These are phyloP conservation scores for Drosophila insularis DNA, from an alignment of 1,140 invertebrate species.

Conservation along the genomic window DNA sequence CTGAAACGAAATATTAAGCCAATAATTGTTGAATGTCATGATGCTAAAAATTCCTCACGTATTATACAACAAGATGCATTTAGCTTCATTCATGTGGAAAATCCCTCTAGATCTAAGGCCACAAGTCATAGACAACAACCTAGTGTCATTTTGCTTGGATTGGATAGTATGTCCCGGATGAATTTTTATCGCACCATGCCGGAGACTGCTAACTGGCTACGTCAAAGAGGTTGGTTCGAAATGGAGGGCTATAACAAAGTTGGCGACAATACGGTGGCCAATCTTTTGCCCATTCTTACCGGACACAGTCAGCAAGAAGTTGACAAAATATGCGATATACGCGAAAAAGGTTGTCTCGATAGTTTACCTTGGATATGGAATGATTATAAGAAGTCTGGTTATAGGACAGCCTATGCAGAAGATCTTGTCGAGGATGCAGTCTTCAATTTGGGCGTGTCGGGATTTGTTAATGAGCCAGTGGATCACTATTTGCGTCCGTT, in stretches of 20 bases:
- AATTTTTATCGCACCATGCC: conserved; percentile 77
- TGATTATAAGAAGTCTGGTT: conserved; percentile 84
- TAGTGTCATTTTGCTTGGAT: conserved; percentile 55
- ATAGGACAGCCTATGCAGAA: conserved; percentile 90
- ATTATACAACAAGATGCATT: conserved; percentile 50
- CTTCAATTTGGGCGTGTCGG: conserved; percentile 89
- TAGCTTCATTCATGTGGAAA: conserved; percentile 24
- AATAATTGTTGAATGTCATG: conserved; percentile 42
- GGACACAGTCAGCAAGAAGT: not conserved
- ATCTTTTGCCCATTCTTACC: conserved; percentile 33
- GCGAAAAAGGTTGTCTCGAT: not conserved
- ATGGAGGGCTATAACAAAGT: conserved; percentile 64
- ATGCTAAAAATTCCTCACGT: not conserved
- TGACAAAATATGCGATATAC: not conserved
- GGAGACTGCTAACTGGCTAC: conserved; percentile 39
- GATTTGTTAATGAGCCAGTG: conserved; percentile 89
- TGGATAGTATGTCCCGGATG: conserved; percentile 62
- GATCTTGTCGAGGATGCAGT: conserved; percentile 87
- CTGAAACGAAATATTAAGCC: conserved; percentile 11
- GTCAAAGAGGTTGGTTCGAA: conserved; percentile 45
- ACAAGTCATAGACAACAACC: conserved; percentile 8
- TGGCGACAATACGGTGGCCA: conserved; percentile 18
- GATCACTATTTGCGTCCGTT: conserved; percentile 92
- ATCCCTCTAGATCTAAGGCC: not conserved
- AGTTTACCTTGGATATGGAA: conserved; percentile 35